Base-by-base conservation (phyloP, 2,888 invertebrate genomes). In the Coleophora flavipennella region DNA sequence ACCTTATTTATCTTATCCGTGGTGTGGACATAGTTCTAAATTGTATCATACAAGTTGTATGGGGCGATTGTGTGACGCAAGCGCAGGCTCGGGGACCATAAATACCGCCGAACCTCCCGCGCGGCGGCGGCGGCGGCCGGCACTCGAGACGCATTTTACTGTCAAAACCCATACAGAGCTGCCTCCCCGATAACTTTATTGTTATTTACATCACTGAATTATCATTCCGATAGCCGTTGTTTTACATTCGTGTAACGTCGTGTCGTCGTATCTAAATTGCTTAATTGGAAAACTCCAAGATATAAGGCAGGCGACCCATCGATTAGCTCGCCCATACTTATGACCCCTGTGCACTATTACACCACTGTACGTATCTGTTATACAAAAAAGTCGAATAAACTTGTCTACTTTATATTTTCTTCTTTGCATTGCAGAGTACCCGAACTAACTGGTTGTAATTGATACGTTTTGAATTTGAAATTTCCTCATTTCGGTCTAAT, bases 201-300 rank as follows among this genome's bases (percentile, higher is more conserved):
- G 81, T 83, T 83, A 83, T 84, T 83, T 81, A 81, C 81, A 77
- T 76, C 76, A 67, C 67, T 61, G 73, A 72, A 77, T 78, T 79
- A 79, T 79, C 78, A 76, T 69, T 64, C 59, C 68, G 78, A 81
- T 80, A 76, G 71, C 67, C 62, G 67, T 78, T 83, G 83, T 81
- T 76, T 81, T 81, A 83, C 80, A 80, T 79, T 71, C 65, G 63
- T 70, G 67, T 77, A 75, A 75, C 68, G 66, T 66, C 68, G 66
- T 77, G 76, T 77, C 69, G 48, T 59, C 66, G 79, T 83, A 83
- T 84, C 84, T 83, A 80, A 83, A 84, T 81, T 76, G 78, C 84
- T 84, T 83, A 83, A 84, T 84, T 83, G 84, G 78, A 80, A 79
- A 81, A 73, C 67, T 64, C 64, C 55, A 4, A 55, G 61, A 62